Conservation (phyloP, 2,888 invertebrate species). For the Catocala fraxini region DNA sequence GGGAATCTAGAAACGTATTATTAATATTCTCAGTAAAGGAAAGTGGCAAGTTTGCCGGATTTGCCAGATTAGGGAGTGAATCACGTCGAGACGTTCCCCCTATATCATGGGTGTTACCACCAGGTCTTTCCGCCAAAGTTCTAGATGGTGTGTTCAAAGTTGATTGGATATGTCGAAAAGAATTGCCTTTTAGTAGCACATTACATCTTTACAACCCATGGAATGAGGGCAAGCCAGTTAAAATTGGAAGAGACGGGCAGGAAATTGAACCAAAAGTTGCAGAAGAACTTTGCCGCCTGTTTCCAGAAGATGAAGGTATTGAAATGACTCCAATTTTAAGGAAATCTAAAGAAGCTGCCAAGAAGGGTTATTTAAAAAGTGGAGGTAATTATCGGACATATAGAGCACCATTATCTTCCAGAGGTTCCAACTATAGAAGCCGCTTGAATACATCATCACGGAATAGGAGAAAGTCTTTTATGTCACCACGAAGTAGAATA, state of each 20-base stretch:
- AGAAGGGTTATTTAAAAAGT: slow-evolving; percentile 87
- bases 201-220: slow-evolving; percentile 98
- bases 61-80: slow-evolving; percentile 96
- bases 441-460: slow-evolving; percentile 82
- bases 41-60: slow-evolving; percentile 98
- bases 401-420: slow-evolving; percentile 78
- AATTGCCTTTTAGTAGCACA: slow-evolving; percentile 96
- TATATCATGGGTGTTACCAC: slow-evolving; percentile 97
- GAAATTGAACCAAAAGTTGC: slow-evolving; percentile 99
- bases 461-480: slow-evolving; percentile 89
- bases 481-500: slow-evolving; percentile 89
- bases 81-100: slow-evolving; percentile 96
- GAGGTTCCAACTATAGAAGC: slow-evolving; percentile 83
- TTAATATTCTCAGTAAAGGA: slow-evolving; percentile 99
- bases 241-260: slow-evolving; percentile 99
- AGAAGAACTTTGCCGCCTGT: slow-evolving; percentile 97
- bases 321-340: slow-evolving; percentile 96
- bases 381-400: slow-evolving; percentile 83
- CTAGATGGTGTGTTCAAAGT: slow-evolving; percentile 98
- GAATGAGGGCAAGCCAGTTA: slow-evolving; percentile 99
- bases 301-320: slow-evolving; percentile 96
- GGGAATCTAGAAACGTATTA: slow-evolving; percentile 97
- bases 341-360: slow-evolving; percentile 94
- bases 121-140: slow-evolving; percentile 96
- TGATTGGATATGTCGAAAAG: slow-evolving; percentile 98